Evolutionary conservation across 2,888 invertebrate species (phyloP).

Genomic region (Geophilus truncorum): DNA sequence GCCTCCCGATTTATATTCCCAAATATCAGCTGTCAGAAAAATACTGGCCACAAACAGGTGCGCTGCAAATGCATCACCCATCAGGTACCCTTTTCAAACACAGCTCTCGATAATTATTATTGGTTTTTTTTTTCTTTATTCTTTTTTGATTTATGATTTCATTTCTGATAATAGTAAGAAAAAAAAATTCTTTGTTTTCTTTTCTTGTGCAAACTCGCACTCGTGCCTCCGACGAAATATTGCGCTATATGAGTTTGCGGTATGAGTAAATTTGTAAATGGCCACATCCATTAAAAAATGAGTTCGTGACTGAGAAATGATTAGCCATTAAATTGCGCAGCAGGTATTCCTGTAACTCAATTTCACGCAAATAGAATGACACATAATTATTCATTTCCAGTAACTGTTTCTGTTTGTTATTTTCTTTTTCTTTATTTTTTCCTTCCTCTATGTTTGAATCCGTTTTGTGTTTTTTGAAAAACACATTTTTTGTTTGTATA

Average conservation of each 20-base stretch:
- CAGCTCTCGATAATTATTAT: conserved; percentile 15
- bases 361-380: neutral
- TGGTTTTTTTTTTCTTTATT: neutral
- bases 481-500: neutral
- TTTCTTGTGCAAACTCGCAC: neutral
- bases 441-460: no score
- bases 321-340: neutral
- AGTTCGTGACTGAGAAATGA: neutral
- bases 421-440: no score
- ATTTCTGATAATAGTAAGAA: neutral
- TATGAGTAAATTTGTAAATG: neutral
- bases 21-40: conserved; percentile 26
- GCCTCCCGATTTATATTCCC: neutral
- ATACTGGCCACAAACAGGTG: conserved; percentile 22
- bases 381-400: neutral
- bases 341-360: neutral
- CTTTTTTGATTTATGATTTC: neutral
- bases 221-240: neutral
- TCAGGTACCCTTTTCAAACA: neutral
- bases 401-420: no score
- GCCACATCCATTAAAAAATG: conserved; percentile 1
- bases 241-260: neutral
- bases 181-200: neutral
- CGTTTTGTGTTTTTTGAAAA: neutral
- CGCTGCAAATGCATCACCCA: neutral